These are phyloP conservation scores for Cantharis rufa DNA, from an alignment of 2,888 invertebrate genomes.

Conservation along the genomic window DNA sequence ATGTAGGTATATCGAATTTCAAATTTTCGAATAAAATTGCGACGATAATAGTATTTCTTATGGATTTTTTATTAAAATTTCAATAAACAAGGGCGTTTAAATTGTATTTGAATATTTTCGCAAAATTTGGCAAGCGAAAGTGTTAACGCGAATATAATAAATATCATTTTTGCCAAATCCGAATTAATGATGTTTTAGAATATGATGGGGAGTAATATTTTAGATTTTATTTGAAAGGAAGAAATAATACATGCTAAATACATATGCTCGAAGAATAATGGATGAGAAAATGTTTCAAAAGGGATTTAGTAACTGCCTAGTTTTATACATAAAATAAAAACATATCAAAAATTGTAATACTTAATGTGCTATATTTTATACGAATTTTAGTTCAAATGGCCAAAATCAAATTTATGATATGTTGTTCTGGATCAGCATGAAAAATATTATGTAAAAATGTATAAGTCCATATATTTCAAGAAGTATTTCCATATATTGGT, in stretches of 20 bases:
- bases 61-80: background rate
- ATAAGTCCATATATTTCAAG: background rate
- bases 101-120: background rate
- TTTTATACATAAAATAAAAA: background rate
- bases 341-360: background rate
- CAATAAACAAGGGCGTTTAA: background rate
- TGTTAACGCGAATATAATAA: background rate
- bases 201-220: background rate
- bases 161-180: background rate
- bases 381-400: background rate
- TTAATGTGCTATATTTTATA: background rate
- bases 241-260: constrained; percentile 16
- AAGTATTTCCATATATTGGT: background rate
- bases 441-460: background rate
- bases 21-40: background rate
- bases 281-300: constrained; percentile 3
- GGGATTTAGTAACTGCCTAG: background rate
- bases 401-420: background rate
- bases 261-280: constrained; percentile 14
- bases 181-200: background rate
- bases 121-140: background rate
- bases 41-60: background rate
- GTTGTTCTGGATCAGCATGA: background rate
- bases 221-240: background rate
- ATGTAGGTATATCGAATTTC: background rate